phyloP scores from a whole-genome alignment of 2,113 vertebrate species.

The Mugil cephalus region DNA sequence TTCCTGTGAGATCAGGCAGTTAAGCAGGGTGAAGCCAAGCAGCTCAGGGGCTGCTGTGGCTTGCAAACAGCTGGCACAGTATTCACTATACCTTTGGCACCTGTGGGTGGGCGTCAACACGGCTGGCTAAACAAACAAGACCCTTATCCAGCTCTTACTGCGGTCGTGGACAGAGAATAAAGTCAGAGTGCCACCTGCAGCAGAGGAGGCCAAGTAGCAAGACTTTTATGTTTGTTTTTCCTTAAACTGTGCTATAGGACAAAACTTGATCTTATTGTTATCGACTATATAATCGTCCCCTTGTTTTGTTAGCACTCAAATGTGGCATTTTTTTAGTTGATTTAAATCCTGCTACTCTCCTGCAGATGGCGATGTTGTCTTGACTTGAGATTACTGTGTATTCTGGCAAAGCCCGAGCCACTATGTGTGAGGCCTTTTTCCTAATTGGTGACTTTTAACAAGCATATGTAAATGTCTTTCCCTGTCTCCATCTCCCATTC shows the following conservation, averaged over 20 bases:
- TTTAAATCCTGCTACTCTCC: constrained; percentile 44
- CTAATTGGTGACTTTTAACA: constrained; percentile 74
- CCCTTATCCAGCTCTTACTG: constrained; percentile 50
- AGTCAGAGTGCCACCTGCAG: constrained; percentile 59
- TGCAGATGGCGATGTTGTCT: constrained; percentile 84
- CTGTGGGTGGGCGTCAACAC: constrained; percentile 80
- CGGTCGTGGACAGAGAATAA: constrained; percentile 13
- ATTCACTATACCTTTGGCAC: constrained; percentile 73
- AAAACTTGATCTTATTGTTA: neutral
- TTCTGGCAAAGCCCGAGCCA: neutral
- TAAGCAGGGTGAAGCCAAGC: constrained; percentile 69
- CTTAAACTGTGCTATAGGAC: neutral
- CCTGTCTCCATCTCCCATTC: constrained; percentile 45
- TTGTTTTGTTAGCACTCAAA: neutral
- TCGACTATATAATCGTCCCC: neutral
- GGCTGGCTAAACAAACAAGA: constrained; percentile 73
- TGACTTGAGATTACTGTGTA: constrained; percentile 39
- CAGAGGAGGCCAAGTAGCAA: constrained; percentile 33
- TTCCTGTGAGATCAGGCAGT: constrained; percentile 79
- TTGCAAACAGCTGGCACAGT: constrained; percentile 73
- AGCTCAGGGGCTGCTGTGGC: constrained; percentile 59
- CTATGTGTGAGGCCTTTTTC: constrained; percentile 67
- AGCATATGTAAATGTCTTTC: constrained; percentile 62
- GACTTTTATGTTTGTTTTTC: neutral
- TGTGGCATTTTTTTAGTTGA: neutral